Base-by-base conservation (phyloP, 2,888 invertebrate species). In the Congeria kusceri region DNA sequence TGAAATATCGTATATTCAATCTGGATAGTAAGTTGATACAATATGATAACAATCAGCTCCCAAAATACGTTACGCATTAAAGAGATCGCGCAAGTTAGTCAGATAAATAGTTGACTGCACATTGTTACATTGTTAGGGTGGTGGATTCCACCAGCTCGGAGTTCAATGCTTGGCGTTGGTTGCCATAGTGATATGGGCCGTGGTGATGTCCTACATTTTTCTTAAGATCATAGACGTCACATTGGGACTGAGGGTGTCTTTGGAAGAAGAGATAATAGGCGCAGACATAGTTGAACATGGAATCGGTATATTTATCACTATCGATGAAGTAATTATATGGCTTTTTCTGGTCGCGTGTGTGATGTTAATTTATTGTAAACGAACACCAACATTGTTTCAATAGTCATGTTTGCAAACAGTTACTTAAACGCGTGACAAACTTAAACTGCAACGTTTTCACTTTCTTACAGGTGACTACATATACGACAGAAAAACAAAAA, bases 241-340 rank as follows among this genome's bases (percentile, higher is more conserved):
- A 0, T 59, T 91, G 3, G 93, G 93, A 4, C 83, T 98, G 77
- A 95, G 98, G 18, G 97, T 98, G 96, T 95, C 96, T 70, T 95
- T 96, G 0, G 96, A 97, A 87, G 96, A 97, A 69, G 98, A 98
- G 93, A 94, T 98, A 53, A 94, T 98, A 15, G 98, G 98, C 0
- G 98, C 98, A 0, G 98, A 98, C 94, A 94, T 98, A 46, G 96
- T 96, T 0, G 98, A 98, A 91, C 98, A 98, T 92, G 85, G 86
- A 1, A 81, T 88, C 44, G 88, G 87, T 83, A 71, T n/a, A n/a
- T n/a, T n/a, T n/a, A 18, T 4, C 9, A 23, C 20, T 2, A 5
- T 61, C 5, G 20, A 15, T 32, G 15, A 3, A 20, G 13, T 11
- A 58, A 4, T 20, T 58, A 25, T 27, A 58, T 23, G 25, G 5